A percentile compares a stretch with the other conserved stretches of the same genome.
phyloP scores from a whole-genome alignment of 2,113 vertebrate genomes.

The Albula goreensis region DNA sequence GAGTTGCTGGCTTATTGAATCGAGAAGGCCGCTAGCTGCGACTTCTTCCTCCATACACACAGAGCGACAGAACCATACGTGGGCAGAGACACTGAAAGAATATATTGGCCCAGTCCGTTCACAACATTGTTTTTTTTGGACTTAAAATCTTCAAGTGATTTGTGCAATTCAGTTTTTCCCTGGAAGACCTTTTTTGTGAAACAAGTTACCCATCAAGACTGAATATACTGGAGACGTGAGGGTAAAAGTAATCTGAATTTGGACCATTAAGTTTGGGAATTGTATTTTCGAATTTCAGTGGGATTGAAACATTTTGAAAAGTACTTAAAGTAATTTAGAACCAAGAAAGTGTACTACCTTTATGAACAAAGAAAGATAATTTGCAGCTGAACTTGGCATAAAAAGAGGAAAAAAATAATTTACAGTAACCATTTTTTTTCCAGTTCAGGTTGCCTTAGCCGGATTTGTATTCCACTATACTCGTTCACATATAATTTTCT shows the following conservation, averaged over 20 bases:
- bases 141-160: background rate
- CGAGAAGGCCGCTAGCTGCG: slow-evolving; percentile 4
- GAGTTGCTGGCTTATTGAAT: slow-evolving; percentile 2
- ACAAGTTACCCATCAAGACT: slow-evolving; percentile 9
- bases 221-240: background rate
- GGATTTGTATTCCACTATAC: slow-evolving; percentile 36
- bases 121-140: slow-evolving; percentile 8
- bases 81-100: slow-evolving; percentile 11
- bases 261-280: slow-evolving; percentile 12
- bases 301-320: background rate
- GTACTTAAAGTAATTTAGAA: background rate
- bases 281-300: background rate
- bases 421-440: background rate
- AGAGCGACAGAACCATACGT: background rate
- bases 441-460: slow-evolving; percentile 29
- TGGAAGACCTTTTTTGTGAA: background rate
- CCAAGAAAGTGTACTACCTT: background rate
- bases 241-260: background rate
- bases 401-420: background rate
- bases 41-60: slow-evolving; percentile 1
- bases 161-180: background rate
- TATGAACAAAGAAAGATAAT: background rate
- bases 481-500: slow-evolving; percentile 34
- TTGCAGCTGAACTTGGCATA: slow-evolving; percentile 8
- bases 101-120: background rate